phyloP scores from a whole-genome alignment of 2,888 invertebrate species.

The Himalopsyche japonica region DNA sequence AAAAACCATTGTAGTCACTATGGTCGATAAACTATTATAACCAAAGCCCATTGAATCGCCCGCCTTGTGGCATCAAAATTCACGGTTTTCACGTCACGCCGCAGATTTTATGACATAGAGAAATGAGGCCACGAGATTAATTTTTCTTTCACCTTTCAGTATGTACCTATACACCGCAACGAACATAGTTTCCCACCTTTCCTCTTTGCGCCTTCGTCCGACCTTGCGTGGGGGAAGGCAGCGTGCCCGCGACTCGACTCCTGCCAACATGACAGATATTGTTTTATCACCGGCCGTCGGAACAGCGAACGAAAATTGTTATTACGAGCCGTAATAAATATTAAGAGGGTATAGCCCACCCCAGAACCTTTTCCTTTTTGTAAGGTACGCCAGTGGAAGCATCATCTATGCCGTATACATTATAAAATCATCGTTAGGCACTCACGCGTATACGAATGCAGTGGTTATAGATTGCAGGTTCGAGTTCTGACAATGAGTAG shows the following conservation, averaged over 20 bases:
- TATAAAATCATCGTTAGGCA: conserved; percentile 1
- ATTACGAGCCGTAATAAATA: conserved; percentile 1
- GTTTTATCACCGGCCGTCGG: conserved; percentile 1
- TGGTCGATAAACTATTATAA: neutral
- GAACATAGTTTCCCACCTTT: neutral
- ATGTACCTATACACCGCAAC: neutral
- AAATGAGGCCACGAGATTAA: neutral
- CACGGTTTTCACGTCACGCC: neutral
- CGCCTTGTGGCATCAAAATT: neutral
- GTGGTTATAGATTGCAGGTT: neutral
- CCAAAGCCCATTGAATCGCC: neutral
- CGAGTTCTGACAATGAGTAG: neutral
- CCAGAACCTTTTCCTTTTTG: neutral
- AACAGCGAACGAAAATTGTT: conserved; percentile 1
- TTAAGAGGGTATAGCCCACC: neutral
- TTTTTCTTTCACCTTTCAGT: neutral
- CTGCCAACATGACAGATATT: conserved; percentile 1
- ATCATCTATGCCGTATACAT: conserved; percentile 1
- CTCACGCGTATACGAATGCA: neutral
- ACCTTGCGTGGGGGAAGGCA: neutral
- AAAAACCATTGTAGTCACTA: neutral
- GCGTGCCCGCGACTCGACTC: neutral
- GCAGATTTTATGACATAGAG: neutral
- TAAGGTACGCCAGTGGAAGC: neutral
- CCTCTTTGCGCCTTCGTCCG: neutral